Conservation (phyloP, 2,888 invertebrate species). For the Hypomecis punctinalis region DNA sequence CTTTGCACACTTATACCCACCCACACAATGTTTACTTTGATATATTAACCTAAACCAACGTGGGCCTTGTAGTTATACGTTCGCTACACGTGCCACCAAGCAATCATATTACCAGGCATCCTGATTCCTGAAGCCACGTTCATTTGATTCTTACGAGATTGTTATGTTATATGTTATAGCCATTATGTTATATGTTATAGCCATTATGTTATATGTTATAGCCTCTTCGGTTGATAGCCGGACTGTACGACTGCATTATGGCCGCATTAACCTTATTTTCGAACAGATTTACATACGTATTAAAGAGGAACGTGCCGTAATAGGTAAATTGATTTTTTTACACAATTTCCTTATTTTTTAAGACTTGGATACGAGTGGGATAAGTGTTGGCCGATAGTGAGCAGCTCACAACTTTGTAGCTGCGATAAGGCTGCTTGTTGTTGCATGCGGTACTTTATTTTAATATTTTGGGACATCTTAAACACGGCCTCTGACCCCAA, state of each 20-base stretch:
- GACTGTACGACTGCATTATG: slow-evolving; percentile 17
- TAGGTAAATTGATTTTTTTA: not conserved
- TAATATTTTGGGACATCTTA: too few species aligned
- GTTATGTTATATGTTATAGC: slow-evolving; percentile 21
- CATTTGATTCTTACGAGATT: slow-evolving; percentile 15
- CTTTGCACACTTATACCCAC: too few species aligned
- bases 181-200: slow-evolving; percentile 14
- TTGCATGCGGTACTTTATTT: too few species aligned
- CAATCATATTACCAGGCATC: slow-evolving; percentile 9
- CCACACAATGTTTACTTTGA: too few species aligned
- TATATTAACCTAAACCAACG: too few species aligned
- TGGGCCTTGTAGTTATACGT: too few species aligned
- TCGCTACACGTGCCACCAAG: not conserved
- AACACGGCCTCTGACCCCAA: too few species aligned
- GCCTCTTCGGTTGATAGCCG: slow-evolving; percentile 28
- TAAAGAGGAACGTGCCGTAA: not conserved
- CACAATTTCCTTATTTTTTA: too few species aligned
- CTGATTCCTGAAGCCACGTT: slow-evolving; percentile 1
- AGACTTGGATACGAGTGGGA: too few species aligned
- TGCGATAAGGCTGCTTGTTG: too few species aligned
- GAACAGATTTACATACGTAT: slow-evolving; percentile 6
- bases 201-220: slow-evolving; percentile 25
- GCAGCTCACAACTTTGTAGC: too few species aligned
- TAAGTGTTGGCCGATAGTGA: too few species aligned
- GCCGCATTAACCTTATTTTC: slow-evolving; percentile 17